Evolutionary conservation across 2,113 vertebrate genomes (phyloP).

Genomic region (Perognathus longimembris): DNA sequence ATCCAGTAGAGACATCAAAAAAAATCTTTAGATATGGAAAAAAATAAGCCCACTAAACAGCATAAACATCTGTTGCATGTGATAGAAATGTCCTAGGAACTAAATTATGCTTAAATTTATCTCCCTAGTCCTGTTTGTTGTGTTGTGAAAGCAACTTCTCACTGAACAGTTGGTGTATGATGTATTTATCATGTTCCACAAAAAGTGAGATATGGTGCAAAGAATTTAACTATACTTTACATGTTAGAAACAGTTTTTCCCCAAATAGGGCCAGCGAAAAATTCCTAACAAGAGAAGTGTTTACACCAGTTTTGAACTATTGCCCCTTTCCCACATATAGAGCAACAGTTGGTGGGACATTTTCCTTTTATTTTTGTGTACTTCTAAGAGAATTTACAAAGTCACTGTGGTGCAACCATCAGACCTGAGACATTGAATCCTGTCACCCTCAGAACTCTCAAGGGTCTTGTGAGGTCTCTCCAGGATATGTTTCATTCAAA

Average conservation of each 20-base stretch:
- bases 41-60: background rate
- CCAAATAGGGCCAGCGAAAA: background rate
- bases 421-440: background rate
- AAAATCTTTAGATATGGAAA: background rate
- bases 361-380: background rate
- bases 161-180: constrained; percentile 47
- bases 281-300: constrained; percentile 16
- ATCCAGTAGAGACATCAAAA: no score
- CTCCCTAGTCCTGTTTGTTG: constrained; percentile 53
- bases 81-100: constrained; percentile 50
- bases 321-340: background rate
- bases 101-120: constrained; percentile 38
- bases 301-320: background rate
- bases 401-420: background rate
- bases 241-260: background rate
- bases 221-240: background rate
- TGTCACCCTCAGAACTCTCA: background rate
- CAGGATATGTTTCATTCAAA: background rate
- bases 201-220: constrained; percentile 19
- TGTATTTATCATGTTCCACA: constrained; percentile 35
- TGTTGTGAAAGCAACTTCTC: constrained; percentile 64
- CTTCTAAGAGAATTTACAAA: constrained; percentile 21
- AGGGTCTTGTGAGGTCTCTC: background rate
- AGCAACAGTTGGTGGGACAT: background rate
- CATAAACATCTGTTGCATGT: constrained; percentile 37